These are phyloP conservation scores for Sebastes matsubarae DNA, from an alignment of 2,797 vertebrate genomes.

Conservation along the genomic window DNA sequence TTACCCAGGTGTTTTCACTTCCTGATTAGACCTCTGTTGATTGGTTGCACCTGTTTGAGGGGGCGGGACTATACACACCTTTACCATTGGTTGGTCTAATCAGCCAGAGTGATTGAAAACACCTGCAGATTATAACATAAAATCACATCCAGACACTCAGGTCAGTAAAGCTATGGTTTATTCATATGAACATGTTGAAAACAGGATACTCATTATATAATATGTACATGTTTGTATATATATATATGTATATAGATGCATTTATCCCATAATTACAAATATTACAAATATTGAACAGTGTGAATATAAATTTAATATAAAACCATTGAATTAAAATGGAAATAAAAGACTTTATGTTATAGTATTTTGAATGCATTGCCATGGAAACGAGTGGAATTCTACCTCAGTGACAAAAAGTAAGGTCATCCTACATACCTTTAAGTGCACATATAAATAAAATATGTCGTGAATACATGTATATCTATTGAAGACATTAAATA, in stretches of 20 bases:
- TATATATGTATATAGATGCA: conserved; percentile 29
- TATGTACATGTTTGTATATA: conserved; percentile 55
- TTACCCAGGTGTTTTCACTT: not conserved
- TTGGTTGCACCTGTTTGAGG: not conserved
- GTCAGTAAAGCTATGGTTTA: conserved; percentile 59
- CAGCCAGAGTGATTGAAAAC: not conserved
- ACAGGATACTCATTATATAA: conserved; percentile 44
- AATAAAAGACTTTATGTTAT: not conserved
- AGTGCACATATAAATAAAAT: conserved; percentile 53
- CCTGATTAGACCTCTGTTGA: not conserved
- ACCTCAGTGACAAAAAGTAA: not conserved
- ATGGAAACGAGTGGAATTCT: conserved; percentile 7
- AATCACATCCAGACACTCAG: not conserved
- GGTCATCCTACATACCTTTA: not conserved
- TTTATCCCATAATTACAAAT: conserved; percentile 64
- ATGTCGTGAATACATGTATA: conserved; percentile 3
- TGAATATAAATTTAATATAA: conserved; percentile 51
- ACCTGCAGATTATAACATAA: not conserved
- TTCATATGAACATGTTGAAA: conserved; percentile 55
- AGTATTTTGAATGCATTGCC: not conserved
- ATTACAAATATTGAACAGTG: conserved; percentile 58
- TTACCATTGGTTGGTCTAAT: not conserved
- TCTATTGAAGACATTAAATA: conserved; percentile 38
- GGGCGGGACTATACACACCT: not conserved
- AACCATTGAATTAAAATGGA: conserved; percentile 40